Conservation (phyloP, 2,113 vertebrate genomes). For the Dasyornis broadbenti region DNA sequence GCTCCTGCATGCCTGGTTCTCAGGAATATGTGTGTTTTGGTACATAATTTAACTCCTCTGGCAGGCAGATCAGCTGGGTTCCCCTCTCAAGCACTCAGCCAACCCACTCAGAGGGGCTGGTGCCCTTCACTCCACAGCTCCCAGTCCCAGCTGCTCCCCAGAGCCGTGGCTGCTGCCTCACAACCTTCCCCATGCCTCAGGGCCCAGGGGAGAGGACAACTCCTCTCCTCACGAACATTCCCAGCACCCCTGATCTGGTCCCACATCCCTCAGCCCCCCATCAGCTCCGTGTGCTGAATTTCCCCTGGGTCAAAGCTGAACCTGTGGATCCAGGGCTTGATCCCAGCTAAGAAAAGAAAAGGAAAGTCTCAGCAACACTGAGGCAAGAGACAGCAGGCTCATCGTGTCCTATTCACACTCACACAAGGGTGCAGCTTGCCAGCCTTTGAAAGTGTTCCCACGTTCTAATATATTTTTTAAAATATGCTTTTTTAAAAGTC, state of each 20-base stretch:
- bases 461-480: not conserved
- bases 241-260: not conserved
- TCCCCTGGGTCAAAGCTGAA: not conserved
- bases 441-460: not conserved
- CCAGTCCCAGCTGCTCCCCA: not conserved
- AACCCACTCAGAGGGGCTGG: not conserved
- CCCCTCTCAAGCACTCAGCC: not conserved
- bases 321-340: not conserved
- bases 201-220: not conserved
- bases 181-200: not conserved
- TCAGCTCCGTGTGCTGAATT: fast-evolving
- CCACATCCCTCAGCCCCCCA: not conserved
- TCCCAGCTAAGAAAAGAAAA: not conserved
- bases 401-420: not conserved
- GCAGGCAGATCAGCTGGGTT: not conserved
- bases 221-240: not conserved
- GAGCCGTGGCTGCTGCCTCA: not conserved
- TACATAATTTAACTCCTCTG: not conserved
- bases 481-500: not conserved
- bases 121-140: not conserved
- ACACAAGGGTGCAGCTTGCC: not conserved
- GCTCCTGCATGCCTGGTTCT: fast-evolving
- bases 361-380: not conserved
- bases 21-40: not conserved
- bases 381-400: not conserved